Evolutionary conservation across 2,113 vertebrate species (phyloP), one percentile per base, ranked within the genome.

Genomic region (Xyrauchen texanus): DNA sequence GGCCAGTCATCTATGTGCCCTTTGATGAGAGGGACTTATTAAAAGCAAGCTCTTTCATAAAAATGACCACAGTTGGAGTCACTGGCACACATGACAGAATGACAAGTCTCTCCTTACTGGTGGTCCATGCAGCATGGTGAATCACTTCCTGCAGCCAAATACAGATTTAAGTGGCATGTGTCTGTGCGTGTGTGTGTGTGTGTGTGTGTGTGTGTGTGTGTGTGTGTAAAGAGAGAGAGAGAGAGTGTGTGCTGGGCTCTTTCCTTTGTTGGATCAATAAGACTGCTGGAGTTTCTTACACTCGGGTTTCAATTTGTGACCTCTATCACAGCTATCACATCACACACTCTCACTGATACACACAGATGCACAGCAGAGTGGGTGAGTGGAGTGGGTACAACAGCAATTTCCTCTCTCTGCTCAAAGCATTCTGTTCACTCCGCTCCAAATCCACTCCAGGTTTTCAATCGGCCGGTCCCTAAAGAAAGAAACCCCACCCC

Each of bases 261-360:
- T 90, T 85, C 81, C 51, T 81, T 82, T 42, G 65, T 76, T 63
- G 77, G 88, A 84, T 91, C 88, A 88, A 92, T 92, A 87, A 42
- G 81, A 85, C 87, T 89, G 80, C 86, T 86, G 90, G 88, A 90
- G 89, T 89, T 88, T 86, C 90, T 86, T 81, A 83, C 44, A 81
- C 86, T 93, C 90, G 82, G 87, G 90, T 92, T 93, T 91, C 91
- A 84, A 89, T 87, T 85, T 86, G 85, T 92, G 90, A 92, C 91
- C 91, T 92, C 89, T 90, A 85, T 75, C 80, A 15, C 57, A 49
- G 76, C 72, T 82, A 76, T 82, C 85, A 49, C 12, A 79, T 83
- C 81, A 76, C 72, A 81, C 75, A 77, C 81, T 58, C 77, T 65
- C 79, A 78, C 79, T 46, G 62, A 77, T 71, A 61, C 74, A 72